Evolutionary conservation across 1,140 invertebrate genomes (phyloP).

Genomic region (Tetraneura akinire): DNA sequence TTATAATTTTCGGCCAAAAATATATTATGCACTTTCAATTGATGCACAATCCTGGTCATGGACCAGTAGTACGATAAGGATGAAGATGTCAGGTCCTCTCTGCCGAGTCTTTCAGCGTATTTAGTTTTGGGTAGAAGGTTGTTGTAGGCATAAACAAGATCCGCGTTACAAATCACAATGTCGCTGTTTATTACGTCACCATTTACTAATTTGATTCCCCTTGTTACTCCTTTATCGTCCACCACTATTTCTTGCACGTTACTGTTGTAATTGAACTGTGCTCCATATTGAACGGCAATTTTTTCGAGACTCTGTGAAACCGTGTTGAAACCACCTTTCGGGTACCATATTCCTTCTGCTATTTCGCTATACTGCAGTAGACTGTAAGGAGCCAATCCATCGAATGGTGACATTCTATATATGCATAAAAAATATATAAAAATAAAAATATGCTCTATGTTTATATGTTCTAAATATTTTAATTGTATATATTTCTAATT

Average conservation of each 20-base stretch:
- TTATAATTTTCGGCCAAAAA: slow-evolving; percentile 39
- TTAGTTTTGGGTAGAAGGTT: slow-evolving; percentile 31
- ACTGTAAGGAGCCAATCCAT: slow-evolving; percentile 27
- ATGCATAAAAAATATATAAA: background rate
- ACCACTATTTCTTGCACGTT: slow-evolving; percentile 35
- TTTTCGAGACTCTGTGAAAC: slow-evolving; percentile 23
- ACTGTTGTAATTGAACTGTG: slow-evolving; percentile 23
- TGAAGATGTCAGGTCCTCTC: slow-evolving; percentile 31
- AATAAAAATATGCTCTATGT: background rate
- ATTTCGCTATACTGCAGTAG: slow-evolving; percentile 38
- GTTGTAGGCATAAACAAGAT: slow-evolving; percentile 42
- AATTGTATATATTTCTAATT: no score
- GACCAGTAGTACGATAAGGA: slow-evolving; percentile 45
- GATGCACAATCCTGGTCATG: background rate
- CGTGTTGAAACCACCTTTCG: slow-evolving; percentile 38
- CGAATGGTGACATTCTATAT: slow-evolving; percentile 30
- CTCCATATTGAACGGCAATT: background rate
- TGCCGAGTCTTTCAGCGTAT: slow-evolving; percentile 16
- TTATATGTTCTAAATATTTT: background rate
- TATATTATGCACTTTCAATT: slow-evolving; percentile 23
- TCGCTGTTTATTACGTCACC: slow-evolving; percentile 34
- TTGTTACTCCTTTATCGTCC: slow-evolving; percentile 4
- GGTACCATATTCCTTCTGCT: slow-evolving; percentile 43
- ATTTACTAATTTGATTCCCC: slow-evolving; percentile 18
- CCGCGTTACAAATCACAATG: slow-evolving; percentile 41